phyloP scores from a whole-genome alignment of 2,113 vertebrate genomes.

The Echinops telfairi region DNA sequence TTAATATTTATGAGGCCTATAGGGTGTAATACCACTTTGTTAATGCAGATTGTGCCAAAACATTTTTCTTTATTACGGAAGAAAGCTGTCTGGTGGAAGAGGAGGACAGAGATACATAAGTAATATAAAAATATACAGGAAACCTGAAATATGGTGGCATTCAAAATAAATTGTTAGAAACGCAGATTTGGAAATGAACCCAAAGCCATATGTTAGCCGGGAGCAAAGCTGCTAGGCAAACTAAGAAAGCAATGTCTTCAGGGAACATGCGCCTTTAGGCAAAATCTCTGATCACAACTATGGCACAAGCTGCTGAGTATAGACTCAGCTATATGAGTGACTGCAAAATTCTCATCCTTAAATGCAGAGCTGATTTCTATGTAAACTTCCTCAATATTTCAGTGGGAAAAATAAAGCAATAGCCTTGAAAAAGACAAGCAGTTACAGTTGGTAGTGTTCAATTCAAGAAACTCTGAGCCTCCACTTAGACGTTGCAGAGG shows the following conservation, averaged over 20 bases:
- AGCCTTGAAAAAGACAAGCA: slow-evolving; percentile 67
- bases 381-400: background rate
- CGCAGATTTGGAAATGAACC: slow-evolving; percentile 69
- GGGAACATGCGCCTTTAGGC: slow-evolving; percentile 73
- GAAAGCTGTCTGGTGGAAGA: background rate
- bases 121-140: background rate
- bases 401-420: slow-evolving; percentile 13
- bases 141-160: slow-evolving; percentile 56
- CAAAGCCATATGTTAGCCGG: slow-evolving; percentile 64
- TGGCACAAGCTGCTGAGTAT: background rate
- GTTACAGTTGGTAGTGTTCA: background rate
- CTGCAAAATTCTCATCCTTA: background rate
- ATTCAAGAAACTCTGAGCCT: slow-evolving; percentile 42
- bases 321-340: background rate
- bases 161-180: slow-evolving; percentile 67
- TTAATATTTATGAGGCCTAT: background rate
- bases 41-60: background rate
- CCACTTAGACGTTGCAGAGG: background rate
- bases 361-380: background rate
- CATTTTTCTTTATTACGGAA: background rate
- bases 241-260: slow-evolving; percentile 27
- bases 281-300: slow-evolving; percentile 54
- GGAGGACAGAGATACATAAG: background rate
- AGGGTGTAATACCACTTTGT: background rate
- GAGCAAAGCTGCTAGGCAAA: slow-evolving; percentile 53